phyloP scores from a whole-genome alignment of 2,888 invertebrate species.

The Rutpela maculata region DNA sequence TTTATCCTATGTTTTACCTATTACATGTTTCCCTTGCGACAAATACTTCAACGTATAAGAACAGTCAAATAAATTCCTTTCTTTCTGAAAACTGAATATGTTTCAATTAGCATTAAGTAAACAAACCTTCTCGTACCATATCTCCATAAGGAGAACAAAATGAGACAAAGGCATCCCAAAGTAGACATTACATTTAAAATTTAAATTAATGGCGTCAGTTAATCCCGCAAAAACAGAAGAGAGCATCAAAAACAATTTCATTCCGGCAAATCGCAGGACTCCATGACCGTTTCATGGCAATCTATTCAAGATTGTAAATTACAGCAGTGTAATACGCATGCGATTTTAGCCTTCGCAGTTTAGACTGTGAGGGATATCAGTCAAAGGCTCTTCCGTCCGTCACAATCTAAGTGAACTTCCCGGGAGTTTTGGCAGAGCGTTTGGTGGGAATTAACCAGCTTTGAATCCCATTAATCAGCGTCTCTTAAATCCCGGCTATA shows the following conservation, averaged over 20 bases:
- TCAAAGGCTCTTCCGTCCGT: slow-evolving; percentile 38
- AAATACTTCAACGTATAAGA: too few species aligned
- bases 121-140: background rate
- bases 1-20: too few species aligned
- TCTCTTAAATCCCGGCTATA: slow-evolving; percentile 75
- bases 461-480: slow-evolving; percentile 84
- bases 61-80: too few species aligned
- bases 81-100: background rate
- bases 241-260: slow-evolving; percentile 71
- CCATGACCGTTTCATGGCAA: slow-evolving; percentile 67
- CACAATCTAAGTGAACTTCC: slow-evolving; percentile 70
- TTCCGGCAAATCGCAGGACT: slow-evolving; percentile 67
- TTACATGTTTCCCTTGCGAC: too few species aligned
- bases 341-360: slow-evolving; percentile 61
- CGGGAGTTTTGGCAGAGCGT: slow-evolving; percentile 77
- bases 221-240: slow-evolving; percentile 61
- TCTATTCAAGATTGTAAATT: slow-evolving; percentile 71
- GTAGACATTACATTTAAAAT: slow-evolving; percentile 51
- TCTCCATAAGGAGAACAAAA: slow-evolving; percentile 15
- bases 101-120: background rate
- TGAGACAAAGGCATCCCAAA: slow-evolving; percentile 22
- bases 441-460: slow-evolving; percentile 81
- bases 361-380: slow-evolving; percentile 56
- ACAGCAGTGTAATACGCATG: slow-evolving; percentile 68
- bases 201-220: slow-evolving; percentile 57